phyloP scores from a whole-genome alignment of 2,888 invertebrate genomes.

The Erannis defoliaria region DNA sequence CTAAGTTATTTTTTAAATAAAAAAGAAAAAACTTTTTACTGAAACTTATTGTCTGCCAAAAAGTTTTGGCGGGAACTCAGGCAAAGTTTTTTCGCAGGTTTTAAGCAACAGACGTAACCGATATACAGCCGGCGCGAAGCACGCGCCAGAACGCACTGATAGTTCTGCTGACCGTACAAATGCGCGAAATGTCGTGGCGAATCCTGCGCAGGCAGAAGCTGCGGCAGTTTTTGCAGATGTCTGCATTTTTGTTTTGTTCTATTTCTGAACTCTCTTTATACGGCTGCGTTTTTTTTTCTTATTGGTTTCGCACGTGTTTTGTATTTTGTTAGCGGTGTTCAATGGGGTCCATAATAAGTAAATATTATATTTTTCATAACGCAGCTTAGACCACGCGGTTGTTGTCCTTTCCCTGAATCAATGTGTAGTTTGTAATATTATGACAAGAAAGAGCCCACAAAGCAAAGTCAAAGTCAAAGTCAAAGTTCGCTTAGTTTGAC shows the following conservation, averaged over 20 bases:
- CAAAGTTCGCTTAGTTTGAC: too few species aligned
- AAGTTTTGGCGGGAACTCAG: conserved; percentile 14
- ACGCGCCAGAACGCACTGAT: conserved; percentile 55
- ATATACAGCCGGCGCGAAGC: conserved; percentile 48
- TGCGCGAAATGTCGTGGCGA: conserved; percentile 49
- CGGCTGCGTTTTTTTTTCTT: neutral
- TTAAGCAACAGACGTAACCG: conserved; percentile 10
- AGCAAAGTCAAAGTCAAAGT: too few species aligned
- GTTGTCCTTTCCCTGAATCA: neutral
- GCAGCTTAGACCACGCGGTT: neutral
- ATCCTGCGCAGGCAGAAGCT: conserved; percentile 58
- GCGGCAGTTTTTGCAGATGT: conserved; percentile 51
- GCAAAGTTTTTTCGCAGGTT: conserved; percentile 14
- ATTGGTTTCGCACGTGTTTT: neutral
- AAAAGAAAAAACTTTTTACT: neutral
- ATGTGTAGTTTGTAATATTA: too few species aligned
- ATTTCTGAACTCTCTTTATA: conserved; percentile 28
- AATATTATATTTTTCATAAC: neutral
- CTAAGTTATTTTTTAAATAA: too few species aligned
- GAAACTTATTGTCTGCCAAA: conserved; percentile 1
- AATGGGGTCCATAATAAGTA: neutral
- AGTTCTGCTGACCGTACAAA: conserved; percentile 47
- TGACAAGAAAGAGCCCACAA: too few species aligned
- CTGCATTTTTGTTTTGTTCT: conserved; percentile 33
- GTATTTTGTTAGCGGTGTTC: neutral